Percentiles rank a stretch among this genome's conserved stretches.
Evolutionary conservation across 1,140 invertebrate species (phyloP).

Genomic region (Lasioglossum baleicum): DNA sequence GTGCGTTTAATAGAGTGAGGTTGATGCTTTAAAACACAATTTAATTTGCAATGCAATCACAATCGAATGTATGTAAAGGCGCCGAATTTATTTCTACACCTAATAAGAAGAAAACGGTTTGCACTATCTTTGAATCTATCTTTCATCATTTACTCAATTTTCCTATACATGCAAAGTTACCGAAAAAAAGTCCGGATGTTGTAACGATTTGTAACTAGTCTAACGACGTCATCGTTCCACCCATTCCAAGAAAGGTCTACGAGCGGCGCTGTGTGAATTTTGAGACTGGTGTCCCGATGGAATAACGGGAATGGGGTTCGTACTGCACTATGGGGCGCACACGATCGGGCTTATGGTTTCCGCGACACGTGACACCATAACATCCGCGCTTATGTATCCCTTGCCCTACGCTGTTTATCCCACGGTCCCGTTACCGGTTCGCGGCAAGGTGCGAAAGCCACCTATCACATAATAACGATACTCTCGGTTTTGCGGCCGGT

Average conservation of each 20-base stretch:
- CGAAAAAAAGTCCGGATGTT: not conserved
- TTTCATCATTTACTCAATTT: too few relatives aligned
- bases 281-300: conserved; percentile 27
- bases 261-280: conserved; percentile 44
- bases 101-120: too few relatives aligned
- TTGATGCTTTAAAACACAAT: too few relatives aligned
- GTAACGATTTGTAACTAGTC: conserved; percentile 16
- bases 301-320: conserved; percentile 32
- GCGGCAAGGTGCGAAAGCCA: conserved; percentile 35
- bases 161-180: too few relatives aligned
- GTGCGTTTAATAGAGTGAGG: too few relatives aligned
- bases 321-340: conserved; percentile 10
- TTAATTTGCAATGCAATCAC: too few relatives aligned
- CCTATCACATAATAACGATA: conserved; percentile 50
- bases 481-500: conserved; percentile 24
- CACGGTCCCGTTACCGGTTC: conserved; percentile 35
- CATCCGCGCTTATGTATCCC: conserved; percentile 36
- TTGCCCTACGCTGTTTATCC: conserved; percentile 43
- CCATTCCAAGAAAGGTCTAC: conserved; percentile 22
- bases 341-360: conserved; percentile 46
- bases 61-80: too few relatives aligned
- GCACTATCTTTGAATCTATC: too few relatives aligned
- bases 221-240: not conserved
- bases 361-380: conserved; percentile 57
- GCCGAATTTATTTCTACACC: too few relatives aligned